Percentiles rank a stretch among this genome's conserved stretches.
Conservation (phyloP, 2,797 vertebrate genomes). For the Channallabes apus region DNA sequence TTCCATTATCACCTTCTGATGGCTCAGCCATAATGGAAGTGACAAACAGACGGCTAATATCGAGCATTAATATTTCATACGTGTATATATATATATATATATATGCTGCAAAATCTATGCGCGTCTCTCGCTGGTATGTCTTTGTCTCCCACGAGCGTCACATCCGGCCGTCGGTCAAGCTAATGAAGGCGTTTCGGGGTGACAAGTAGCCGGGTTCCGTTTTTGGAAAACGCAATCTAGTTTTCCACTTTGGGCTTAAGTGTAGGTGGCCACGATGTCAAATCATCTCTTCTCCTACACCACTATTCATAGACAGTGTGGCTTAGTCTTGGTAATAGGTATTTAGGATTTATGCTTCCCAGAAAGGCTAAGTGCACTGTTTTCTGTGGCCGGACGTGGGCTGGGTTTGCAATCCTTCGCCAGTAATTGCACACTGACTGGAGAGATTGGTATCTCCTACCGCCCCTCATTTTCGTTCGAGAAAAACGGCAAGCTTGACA, state of each 20-base stretch:
- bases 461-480: background rate
- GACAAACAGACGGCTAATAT: slow-evolving; percentile 90
- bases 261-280: slow-evolving; percentile 28
- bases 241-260: slow-evolving; percentile 12
- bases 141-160: slow-evolving; percentile 33
- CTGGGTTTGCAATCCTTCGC: slow-evolving; percentile 34
- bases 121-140: slow-evolving; percentile 48
- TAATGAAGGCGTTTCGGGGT: slow-evolving; percentile 10
- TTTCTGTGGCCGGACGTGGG: slow-evolving; percentile 38
- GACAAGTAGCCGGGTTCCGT: slow-evolving; percentile 10
- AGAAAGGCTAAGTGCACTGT: slow-evolving; percentile 39
- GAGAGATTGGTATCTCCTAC: slow-evolving; percentile 39
- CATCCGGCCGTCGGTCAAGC: slow-evolving; percentile 29
- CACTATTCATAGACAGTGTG: slow-evolving; percentile 34
- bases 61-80: slow-evolving; percentile 93
- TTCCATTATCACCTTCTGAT: slow-evolving; percentile 86
- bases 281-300: slow-evolving; percentile 9
- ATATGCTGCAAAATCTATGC: slow-evolving; percentile 69
- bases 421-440: slow-evolving; percentile 52
- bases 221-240: slow-evolving; percentile 26
- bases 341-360: slow-evolving; percentile 37
- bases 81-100: too few species aligned
- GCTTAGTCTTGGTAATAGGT: slow-evolving; percentile 20
- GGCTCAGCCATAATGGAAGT: slow-evolving; percentile 84
- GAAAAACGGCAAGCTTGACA: slow-evolving; percentile 16